phyloP scores from a whole-genome alignment of 2,888 invertebrate genomes.

The Tetragonisca angustula region DNA sequence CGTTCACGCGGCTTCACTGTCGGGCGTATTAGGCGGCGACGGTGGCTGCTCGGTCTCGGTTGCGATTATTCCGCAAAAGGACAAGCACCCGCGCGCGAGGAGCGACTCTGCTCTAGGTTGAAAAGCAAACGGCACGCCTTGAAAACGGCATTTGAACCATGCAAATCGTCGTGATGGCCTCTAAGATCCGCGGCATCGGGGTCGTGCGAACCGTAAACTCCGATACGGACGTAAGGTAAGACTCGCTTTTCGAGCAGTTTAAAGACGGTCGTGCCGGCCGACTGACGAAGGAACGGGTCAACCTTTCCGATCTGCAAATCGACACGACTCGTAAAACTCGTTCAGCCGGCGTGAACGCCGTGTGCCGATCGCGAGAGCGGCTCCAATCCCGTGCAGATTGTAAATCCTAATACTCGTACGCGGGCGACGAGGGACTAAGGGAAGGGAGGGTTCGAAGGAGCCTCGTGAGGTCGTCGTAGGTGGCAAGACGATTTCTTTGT shows the following conservation, averaged over 20 bases:
- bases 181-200: conserved; percentile 70
- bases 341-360: conserved; percentile 57
- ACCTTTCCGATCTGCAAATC: conserved; percentile 70
- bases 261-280: conserved; percentile 65
- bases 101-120: neutral
- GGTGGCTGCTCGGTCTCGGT: conserved; percentile 11
- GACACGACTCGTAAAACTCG: conserved; percentile 73
- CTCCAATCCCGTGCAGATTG: conserved; percentile 47
- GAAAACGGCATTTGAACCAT: conserved; percentile 70
- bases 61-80: conserved; percentile 53
- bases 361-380: conserved; percentile 47
- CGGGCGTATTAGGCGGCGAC: conserved; percentile 34
- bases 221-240: conserved; percentile 66
- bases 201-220: conserved; percentile 76
- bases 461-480: conserved; percentile 63
- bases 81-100: conserved; percentile 17
- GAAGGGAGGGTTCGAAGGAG: neutral
- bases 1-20: conserved; percentile 45
- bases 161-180: conserved; percentile 73
- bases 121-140: conserved; percentile 67
- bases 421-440: conserved; percentile 18
- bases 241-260: conserved; percentile 63
- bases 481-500: conserved; percentile 69
- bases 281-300: conserved; percentile 64
- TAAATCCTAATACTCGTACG: conserved; percentile 62